Conservation (phyloP, 2,113 vertebrate genomes). For the Chinchilla lanigera region DNA sequence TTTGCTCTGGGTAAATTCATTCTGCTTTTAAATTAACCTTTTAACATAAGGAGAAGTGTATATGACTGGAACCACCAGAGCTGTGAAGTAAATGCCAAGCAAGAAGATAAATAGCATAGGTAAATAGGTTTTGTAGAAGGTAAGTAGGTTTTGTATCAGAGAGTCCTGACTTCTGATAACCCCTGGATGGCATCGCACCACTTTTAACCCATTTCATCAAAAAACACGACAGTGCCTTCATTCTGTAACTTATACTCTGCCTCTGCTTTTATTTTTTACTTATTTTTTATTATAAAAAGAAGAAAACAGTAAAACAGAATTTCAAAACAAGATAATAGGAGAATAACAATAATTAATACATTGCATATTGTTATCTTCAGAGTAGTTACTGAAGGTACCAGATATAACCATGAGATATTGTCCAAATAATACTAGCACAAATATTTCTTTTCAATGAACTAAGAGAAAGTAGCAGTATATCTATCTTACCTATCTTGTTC, state of each 20-base stretch:
- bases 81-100: background rate
- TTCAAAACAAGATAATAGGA: too few species aligned
- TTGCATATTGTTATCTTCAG: too few species aligned
- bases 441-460: too few species aligned
- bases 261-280: background rate
- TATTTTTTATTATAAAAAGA: too few species aligned
- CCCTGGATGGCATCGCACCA: background rate
- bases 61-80: background rate
- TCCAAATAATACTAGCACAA: too few species aligned
- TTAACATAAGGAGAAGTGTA: background rate
- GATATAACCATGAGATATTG: too few species aligned
- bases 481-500: too few species aligned
- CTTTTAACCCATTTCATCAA: background rate
- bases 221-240: background rate
- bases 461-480: too few species aligned
- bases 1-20: slow-evolving; percentile 19
- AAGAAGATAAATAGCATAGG: background rate
- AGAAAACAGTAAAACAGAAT: too few species aligned
- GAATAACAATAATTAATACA: too few species aligned
- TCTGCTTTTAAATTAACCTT: slow-evolving; percentile 26
- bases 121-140: too few species aligned
- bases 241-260: background rate
- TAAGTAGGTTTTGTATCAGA: background rate
- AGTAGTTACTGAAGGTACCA: too few species aligned
- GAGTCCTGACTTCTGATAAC: background rate